Conservation (phyloP, 2,113 vertebrate species). For the Ictidomys tridecemlineatus region DNA sequence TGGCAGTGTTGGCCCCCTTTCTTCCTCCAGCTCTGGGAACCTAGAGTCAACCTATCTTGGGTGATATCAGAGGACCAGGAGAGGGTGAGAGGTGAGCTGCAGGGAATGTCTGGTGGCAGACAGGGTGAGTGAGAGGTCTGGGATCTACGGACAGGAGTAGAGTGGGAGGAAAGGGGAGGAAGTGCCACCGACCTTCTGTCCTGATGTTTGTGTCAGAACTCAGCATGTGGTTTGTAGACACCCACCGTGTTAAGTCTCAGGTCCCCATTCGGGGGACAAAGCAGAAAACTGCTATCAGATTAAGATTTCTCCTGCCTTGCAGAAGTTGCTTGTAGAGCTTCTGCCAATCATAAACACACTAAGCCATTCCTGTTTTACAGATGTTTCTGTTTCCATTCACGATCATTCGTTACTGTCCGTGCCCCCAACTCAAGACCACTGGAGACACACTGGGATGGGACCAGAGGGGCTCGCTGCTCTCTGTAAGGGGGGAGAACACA, state of each 20-base stretch:
- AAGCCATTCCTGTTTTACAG: neutral
- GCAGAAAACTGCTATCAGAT: neutral
- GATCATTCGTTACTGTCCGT: neutral
- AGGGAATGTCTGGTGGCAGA: fast-evolving
- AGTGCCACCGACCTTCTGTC: fast-evolving
- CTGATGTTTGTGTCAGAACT: neutral
- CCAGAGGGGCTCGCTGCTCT: neutral
- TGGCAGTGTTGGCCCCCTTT: fast-evolving
- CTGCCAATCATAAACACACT: no score
- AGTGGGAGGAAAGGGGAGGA: neutral
- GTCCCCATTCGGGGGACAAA: neutral
- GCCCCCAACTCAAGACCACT: neutral
- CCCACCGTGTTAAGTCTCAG: fast-evolving
- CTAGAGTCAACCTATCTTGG: no score
- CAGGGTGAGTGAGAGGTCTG: neutral
- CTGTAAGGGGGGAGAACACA: neutral
- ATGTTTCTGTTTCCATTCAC: neutral
- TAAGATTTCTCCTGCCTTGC: neutral
- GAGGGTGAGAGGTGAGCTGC: neutral
- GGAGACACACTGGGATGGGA: neutral
- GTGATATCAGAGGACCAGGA: neutral
- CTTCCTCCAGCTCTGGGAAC: neutral
- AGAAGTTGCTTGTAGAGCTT: neutral
- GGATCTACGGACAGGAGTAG: neutral
- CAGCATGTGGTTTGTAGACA: no score